These are phyloP conservation scores for Carassius gibelio DNA, from an alignment of 2,113 vertebrate genomes.

Conservation along the genomic window DNA sequence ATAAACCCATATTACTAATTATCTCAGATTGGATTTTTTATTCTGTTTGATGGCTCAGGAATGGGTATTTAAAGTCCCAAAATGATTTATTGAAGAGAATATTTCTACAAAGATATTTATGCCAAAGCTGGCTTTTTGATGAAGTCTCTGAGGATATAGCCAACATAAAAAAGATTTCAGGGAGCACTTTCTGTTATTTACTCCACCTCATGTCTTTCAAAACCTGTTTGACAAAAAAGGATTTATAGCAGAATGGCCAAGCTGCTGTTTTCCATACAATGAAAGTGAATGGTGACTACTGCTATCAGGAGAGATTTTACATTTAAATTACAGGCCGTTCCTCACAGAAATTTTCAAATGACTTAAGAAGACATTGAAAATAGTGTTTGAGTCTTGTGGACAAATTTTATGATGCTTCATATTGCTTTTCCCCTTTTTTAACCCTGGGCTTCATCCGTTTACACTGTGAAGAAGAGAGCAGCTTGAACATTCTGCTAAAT, in stretches of 20 bases:
- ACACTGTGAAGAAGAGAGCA: too few relatives aligned
- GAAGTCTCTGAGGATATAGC: constrained; percentile 8
- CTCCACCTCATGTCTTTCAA: not conserved
- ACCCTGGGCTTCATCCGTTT: not conserved
- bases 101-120: not conserved
- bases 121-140: not conserved
- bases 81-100: not conserved
- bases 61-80: not conserved
- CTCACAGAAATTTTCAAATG: not conserved
- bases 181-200: not conserved
- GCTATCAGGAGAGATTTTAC: not conserved
- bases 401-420: not conserved
- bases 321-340: not conserved
- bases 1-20: not conserved
- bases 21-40: not conserved
- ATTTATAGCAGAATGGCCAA: not conserved
- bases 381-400: not conserved
- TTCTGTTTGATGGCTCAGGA: constrained; percentile 20
- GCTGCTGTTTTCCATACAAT: not conserved
- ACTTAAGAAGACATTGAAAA: not conserved
- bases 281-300: not conserved
- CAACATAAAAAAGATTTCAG: not conserved
- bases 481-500: not conserved
- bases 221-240: not conserved
- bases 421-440: not conserved